Evolutionary conservation across 2,888 invertebrate species (phyloP), one percentile per base, ranked within the genome.

Genomic region (Erpobdella octoculata): DNA sequence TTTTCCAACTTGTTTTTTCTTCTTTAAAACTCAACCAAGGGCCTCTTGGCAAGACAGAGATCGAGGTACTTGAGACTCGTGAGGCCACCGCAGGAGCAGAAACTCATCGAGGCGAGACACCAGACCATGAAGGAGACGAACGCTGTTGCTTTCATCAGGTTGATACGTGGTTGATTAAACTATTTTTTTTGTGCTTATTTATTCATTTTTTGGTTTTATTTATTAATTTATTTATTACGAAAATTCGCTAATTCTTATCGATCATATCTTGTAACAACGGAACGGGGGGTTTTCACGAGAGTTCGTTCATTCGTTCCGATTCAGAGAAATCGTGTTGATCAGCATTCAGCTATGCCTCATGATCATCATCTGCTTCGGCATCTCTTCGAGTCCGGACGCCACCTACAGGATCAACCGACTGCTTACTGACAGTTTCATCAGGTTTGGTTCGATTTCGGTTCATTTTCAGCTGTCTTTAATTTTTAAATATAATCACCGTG

Each of bases 31-130:
- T n/a, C n/a, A n/a, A n/a, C n/a, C n/a, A n/a, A 82, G 81, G 81
- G 80, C 37, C 79, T 81, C 15, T 80, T 80, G 6, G 81, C 79
- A 5, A 74, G 82, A 64, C 82, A 82, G 75, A 75, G 82, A 69
- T 82, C 82, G 1, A 73, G 82, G 31, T 81, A 82, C 72, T 75
- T 82, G 38, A 71, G 82, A 53, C 81, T 81, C 77, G 80, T 81
- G 5, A 75, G 82, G 66, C 82, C 82, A 6, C 82, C 82, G 6
- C 81, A 82, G 71, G 81, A 82, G 73, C 81, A 81, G 72, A 78
- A 80, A 58, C 77, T 82, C 59, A 79, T 80, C 38, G 79, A 81
- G 72, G 78, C 82, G 0, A 75, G 82, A 53, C 81, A 80, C 71
- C 78, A 78, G 71, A 79, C 78, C 28, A 78, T 82, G 73, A 81